Percentiles rank a stretch among this genome's conserved stretches.
Conservation (phyloP, 2,888 invertebrate genomes). For the Melieria picta region DNA sequence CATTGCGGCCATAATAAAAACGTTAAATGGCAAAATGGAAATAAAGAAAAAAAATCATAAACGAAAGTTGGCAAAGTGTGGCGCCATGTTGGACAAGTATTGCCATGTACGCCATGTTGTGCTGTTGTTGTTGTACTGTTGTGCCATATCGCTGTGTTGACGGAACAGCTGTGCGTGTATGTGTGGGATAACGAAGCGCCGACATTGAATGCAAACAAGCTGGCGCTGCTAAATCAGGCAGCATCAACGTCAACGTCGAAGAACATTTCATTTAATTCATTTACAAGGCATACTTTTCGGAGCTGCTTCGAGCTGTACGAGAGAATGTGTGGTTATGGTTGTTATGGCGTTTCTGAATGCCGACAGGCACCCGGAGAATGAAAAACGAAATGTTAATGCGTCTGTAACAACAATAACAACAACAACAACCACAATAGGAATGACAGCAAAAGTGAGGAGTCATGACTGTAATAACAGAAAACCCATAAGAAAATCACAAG, state of each 20-base stretch:
- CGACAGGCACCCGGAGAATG: slow-evolving; percentile 5
- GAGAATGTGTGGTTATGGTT: neutral
- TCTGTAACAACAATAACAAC: neutral
- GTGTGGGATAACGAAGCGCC: neutral
- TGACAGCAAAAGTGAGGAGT: too few relatives aligned
- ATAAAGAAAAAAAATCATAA: neutral
- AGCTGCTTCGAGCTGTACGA: slow-evolving; percentile 2
- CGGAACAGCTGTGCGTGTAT: neutral
- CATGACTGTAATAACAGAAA: too few relatives aligned
- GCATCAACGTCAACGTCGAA: neutral
- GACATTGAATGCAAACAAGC: neutral
- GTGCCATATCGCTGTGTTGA: neutral
- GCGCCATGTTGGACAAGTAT: slow-evolving; percentile 31
- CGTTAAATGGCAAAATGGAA: neutral
- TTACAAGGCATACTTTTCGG: slow-evolving; percentile 26
- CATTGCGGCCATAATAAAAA: neutral
- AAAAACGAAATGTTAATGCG: slow-evolving; percentile 5
- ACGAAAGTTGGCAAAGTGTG: slow-evolving; percentile 19
- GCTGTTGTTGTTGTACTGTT: slow-evolving; percentile 7
- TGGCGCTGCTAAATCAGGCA: neutral
- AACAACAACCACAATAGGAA: too few relatives aligned
- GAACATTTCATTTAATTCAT: slow-evolving; percentile 10
- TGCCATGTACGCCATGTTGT: slow-evolving; percentile 11
- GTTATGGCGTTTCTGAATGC: neutral
- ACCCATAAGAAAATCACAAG: too few relatives aligned